Evolutionary conservation across 2,888 invertebrate genomes (phyloP).

Genomic region (Danaus chrysippus): DNA sequence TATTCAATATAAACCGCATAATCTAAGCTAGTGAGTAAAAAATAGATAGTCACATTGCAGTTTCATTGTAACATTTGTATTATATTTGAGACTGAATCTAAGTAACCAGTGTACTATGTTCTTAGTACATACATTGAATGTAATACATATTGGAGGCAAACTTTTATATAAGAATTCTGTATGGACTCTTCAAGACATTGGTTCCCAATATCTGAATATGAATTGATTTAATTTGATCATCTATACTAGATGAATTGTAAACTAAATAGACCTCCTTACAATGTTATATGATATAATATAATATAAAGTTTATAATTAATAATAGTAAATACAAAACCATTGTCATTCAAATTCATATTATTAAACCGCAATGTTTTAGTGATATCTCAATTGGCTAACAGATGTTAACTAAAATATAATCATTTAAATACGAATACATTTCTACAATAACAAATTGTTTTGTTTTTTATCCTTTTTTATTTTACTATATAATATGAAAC

Average conservation of each 20-base stretch:
- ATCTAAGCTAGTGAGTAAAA: conserved; percentile 47
- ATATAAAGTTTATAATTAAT: conserved; percentile 26
- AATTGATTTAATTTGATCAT: too few relatives aligned
- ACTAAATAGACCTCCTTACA: neutral
- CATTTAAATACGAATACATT: conserved; percentile 62
- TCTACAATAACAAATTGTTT: conserved; percentile 50
- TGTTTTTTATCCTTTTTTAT: conserved; percentile 30
- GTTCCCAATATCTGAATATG: too few relatives aligned
- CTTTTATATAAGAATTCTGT: neutral
- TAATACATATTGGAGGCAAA: neutral
- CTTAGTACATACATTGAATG: neutral
- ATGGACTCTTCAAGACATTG: neutral
- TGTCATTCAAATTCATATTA: neutral
- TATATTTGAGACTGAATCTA: conserved; percentile 43
- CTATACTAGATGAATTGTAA: too few relatives aligned
- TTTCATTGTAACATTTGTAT: conserved; percentile 48
- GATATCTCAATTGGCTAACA: conserved; percentile 35
- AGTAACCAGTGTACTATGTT: conserved; percentile 5
- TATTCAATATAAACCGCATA: neutral
- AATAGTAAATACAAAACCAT: conserved; percentile 5
- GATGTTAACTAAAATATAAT: conserved; percentile 53
- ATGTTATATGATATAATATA: conserved; percentile 30
- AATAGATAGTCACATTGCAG: conserved; percentile 42
- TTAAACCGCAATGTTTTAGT: conserved; percentile 14
- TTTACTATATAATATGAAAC: too few relatives aligned